Percentiles rank a stretch among this genome's conserved stretches.
phyloP scores from a whole-genome alignment of 2,113 vertebrate genomes.

The Petromus typicus region DNA sequence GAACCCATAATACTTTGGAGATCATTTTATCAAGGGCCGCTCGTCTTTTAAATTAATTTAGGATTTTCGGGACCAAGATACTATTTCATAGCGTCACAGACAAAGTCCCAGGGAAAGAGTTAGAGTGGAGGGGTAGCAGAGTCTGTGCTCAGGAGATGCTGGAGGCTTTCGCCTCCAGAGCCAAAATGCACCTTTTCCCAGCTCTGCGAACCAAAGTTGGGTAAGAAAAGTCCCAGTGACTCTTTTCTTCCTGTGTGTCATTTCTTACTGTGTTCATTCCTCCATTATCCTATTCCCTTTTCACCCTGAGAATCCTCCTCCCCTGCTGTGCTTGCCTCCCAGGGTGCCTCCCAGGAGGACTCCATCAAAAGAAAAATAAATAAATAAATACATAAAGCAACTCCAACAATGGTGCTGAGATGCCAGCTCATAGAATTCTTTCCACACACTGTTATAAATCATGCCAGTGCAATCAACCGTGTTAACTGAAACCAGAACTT shows the following conservation, averaged over 20 bases:
- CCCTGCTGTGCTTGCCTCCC: slow-evolving; percentile 64
- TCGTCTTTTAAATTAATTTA: slow-evolving; percentile 61
- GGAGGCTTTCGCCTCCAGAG: background rate
- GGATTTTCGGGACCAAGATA: background rate
- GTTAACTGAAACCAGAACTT: slow-evolving; percentile 65
- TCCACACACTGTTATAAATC: slow-evolving; percentile 67
- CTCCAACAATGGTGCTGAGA: slow-evolving; percentile 61
- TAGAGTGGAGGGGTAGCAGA: background rate
- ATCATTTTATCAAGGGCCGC: slow-evolving; percentile 26
- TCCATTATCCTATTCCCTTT: slow-evolving; percentile 68
- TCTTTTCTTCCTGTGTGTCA: slow-evolving; percentile 43
- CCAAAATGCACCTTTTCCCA: slow-evolving; percentile 46
- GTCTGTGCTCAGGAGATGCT: background rate
- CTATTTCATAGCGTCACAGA: background rate
- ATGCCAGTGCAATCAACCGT: slow-evolving; percentile 40
- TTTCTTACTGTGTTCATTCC: slow-evolving; percentile 34
- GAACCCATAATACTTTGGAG: slow-evolving; percentile 43
- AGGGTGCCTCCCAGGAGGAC: slow-evolving; percentile 73
- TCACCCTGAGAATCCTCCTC: slow-evolving; percentile 67
- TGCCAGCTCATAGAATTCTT: slow-evolving; percentile 66
- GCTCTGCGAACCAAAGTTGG: background rate
- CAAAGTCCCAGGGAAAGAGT: background rate
- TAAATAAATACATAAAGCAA: background rate
- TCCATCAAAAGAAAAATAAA: slow-evolving; percentile 53
- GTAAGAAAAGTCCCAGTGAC: slow-evolving; percentile 42